These are phyloP conservation scores for Diplazon laetatorius DNA, from an alignment of 2,888 invertebrate species.

Conservation along the genomic window DNA sequence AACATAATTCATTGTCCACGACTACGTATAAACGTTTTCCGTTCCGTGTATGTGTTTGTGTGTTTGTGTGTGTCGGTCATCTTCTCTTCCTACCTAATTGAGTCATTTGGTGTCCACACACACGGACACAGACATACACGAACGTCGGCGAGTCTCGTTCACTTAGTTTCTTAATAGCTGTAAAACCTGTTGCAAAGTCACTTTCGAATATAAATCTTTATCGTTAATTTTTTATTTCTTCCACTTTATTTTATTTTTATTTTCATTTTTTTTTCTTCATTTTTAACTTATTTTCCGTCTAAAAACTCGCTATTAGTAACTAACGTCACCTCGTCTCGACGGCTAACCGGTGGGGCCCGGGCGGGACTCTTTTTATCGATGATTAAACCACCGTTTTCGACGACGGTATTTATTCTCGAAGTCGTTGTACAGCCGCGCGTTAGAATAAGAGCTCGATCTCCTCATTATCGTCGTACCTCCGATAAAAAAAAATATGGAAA, in stretches of 20 bases:
- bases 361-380: too few species aligned
- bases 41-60: too few species aligned
- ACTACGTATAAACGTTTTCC: too few species aligned
- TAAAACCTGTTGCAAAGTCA: conserved; percentile 43
- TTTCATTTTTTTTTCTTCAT: background rate
- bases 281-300: conserved; percentile 3
- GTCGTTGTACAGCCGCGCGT: too few species aligned
- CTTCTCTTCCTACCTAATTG: conserved; percentile 15
- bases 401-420: too few species aligned
- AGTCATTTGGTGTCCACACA: conserved; percentile 44
- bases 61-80: too few species aligned
- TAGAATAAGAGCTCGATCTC: too few species aligned
- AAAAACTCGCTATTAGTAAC: conserved; percentile 38
- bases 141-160: conserved; percentile 18
- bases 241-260: conserved; percentile 3
- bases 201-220: conserved; percentile 8
- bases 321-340: conserved; percentile 27
- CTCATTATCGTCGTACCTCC: too few species aligned
- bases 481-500: too few species aligned
- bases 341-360: conserved; percentile 10
- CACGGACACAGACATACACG: background rate
- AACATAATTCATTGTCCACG: too few species aligned
- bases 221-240: background rate
- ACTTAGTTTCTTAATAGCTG: conserved; percentile 51
- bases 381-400: too few species aligned